Evolutionary conservation across 1,140 invertebrate species (phyloP).

Genomic region (Dufourea novaeangliae): DNA sequence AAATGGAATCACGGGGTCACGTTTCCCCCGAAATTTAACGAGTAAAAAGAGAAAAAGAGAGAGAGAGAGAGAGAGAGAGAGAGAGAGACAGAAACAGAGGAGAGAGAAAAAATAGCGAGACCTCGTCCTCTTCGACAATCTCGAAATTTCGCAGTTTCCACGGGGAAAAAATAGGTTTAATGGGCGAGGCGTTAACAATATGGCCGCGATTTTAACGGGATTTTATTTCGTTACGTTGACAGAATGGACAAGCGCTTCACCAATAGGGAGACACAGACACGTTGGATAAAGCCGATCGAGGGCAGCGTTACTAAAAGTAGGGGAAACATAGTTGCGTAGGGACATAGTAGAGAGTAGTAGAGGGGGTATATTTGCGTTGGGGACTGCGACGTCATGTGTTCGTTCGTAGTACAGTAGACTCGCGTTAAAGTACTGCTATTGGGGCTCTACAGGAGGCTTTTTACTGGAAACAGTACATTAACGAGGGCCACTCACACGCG

Average conservation of each 20-base stretch:
- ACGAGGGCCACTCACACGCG: too few species aligned
- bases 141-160: background rate
- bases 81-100: too few species aligned
- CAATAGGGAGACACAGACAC: background rate
- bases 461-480: too few species aligned
- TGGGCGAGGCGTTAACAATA: background rate
- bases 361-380: too few species aligned
- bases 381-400: too few species aligned
- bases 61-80: background rate
- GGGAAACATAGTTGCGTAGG: too few species aligned
- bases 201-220: background rate
- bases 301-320: too few species aligned
- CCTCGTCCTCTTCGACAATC: background rate
- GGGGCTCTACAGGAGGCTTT: too few species aligned
- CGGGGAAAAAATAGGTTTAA: background rate
- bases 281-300: constrained; percentile 16
- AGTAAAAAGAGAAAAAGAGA: background rate
- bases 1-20: background rate
- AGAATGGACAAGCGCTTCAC: background rate
- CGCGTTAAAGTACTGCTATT: too few species aligned
- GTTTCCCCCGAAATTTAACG: background rate
- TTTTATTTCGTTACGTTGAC: background rate
- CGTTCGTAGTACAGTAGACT: too few species aligned
- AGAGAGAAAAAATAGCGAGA: background rate
- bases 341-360: too few species aligned